Percentiles rank a stretch among this genome's conserved stretches.
Evolutionary conservation across 2,113 vertebrate genomes (phyloP).

Genomic region (Chascanopsetta lugubris): DNA sequence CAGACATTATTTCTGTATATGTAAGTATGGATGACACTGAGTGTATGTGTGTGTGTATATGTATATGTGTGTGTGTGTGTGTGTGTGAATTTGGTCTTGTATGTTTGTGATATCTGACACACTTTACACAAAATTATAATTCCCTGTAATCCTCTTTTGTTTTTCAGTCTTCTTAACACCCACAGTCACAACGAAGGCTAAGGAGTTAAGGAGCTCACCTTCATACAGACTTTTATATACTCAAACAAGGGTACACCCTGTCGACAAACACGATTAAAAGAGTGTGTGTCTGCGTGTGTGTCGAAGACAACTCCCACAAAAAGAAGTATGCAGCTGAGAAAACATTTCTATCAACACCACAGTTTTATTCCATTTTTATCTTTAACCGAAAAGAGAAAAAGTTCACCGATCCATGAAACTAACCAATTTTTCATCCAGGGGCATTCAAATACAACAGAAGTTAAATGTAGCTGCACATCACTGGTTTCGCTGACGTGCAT

Average conservation of each 20-base stretch:
- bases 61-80: conserved; percentile 18
- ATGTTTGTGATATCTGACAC: neutral
- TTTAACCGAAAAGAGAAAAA: neutral
- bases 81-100: neutral
- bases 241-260: conserved; percentile 51
- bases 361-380: neutral
- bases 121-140: neutral
- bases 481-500: neutral
- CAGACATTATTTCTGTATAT: conserved; percentile 69
- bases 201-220: conserved; percentile 30
- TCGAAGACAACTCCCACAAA: conserved; percentile 5
- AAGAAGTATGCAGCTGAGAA: conserved; percentile 1
- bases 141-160: neutral
- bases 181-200: neutral
- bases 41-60: no score
- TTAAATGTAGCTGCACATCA: neutral
- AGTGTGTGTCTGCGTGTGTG: neutral
- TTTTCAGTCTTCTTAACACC: conserved; percentile 7
- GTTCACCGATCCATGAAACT: neutral
- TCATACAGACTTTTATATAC: conserved; percentile 19
- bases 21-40: conserved; percentile 57
- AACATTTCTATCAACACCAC: neutral
- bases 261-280: conserved; percentile 52
- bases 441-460: neutral
- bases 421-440: neutral